These are phyloP conservation scores for Chroicocephalus ridibundus DNA, from an alignment of 2,113 vertebrate species.

Conservation along the genomic window DNA sequence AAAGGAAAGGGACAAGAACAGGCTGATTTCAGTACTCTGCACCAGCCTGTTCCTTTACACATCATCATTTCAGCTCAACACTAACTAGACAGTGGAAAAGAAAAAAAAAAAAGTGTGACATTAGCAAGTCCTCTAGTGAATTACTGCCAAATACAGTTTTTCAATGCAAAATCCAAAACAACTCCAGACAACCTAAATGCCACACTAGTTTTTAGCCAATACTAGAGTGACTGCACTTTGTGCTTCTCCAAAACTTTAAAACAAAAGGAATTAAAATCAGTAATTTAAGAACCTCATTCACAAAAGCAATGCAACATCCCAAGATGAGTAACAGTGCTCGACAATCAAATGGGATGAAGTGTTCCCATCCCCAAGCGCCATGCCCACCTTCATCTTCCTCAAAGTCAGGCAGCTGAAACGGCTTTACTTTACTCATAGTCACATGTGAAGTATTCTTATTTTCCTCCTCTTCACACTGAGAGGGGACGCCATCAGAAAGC, in stretches of 20 bases:
- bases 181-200: not conserved
- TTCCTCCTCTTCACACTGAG: not conserved
- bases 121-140: accelerated
- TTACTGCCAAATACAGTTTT: not conserved
- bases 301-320: not conserved
- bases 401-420: not conserved
- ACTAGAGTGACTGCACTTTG: accelerated
- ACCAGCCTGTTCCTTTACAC: not conserved
- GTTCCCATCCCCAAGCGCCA: not conserved
- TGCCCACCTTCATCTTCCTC: slow-evolving; percentile 61
- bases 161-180: accelerated
- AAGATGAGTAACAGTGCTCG: accelerated
- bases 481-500: not conserved
- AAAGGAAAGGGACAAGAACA: not conserved
- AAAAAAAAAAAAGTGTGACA: not conserved
- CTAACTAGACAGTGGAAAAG: not conserved
- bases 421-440: not conserved
- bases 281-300: not conserved
- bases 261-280: not conserved
- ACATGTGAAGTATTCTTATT: accelerated
- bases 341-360: accelerated
- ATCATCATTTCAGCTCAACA: not conserved
- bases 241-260: not conserved
- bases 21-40: not conserved
- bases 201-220: no score